Evolutionary conservation across 1,140 invertebrate species (phyloP).

Genomic region (Cyclargus thomasi): DNA sequence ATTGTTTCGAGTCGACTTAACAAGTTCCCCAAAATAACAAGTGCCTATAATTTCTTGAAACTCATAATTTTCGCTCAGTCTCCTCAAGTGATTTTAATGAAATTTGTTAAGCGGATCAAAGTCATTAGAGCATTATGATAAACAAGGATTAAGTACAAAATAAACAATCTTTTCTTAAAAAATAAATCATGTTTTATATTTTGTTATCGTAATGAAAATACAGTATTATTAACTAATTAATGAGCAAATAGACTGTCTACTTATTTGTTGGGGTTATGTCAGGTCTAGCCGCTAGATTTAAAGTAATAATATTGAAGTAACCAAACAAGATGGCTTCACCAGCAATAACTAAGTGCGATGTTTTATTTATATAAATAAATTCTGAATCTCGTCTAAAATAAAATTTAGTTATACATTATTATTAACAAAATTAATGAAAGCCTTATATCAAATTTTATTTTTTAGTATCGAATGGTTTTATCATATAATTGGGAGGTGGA

Average conservation of each 20-base stretch:
- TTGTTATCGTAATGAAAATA: too few species aligned
- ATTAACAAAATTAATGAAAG: neutral
- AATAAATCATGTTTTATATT: too few species aligned
- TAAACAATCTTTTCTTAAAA: neutral
- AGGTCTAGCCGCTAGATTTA: too few species aligned
- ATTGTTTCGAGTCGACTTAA: neutral
- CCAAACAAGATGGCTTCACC: too few species aligned
- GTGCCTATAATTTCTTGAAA: neutral
- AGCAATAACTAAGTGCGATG: too few species aligned
- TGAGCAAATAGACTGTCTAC: too few species aligned
- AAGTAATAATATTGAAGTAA: too few species aligned
- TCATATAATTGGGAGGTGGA: neutral
- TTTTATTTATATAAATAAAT: too few species aligned
- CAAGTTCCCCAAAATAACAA: neutral
- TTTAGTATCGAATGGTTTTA: neutral
- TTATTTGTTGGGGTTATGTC: too few species aligned
- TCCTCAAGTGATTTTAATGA: neutral
- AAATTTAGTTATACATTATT: too few species aligned
- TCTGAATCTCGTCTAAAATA: too few species aligned
- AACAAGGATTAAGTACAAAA: neutral
- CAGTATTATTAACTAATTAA: too few species aligned
- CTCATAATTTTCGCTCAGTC: neutral
- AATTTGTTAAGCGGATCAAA: neutral
- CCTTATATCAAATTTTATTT: neutral
- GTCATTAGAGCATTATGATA: neutral